Base-by-base conservation (phyloP, 2,888 invertebrate species). In the Scaptomyza caliginosa region DNA sequence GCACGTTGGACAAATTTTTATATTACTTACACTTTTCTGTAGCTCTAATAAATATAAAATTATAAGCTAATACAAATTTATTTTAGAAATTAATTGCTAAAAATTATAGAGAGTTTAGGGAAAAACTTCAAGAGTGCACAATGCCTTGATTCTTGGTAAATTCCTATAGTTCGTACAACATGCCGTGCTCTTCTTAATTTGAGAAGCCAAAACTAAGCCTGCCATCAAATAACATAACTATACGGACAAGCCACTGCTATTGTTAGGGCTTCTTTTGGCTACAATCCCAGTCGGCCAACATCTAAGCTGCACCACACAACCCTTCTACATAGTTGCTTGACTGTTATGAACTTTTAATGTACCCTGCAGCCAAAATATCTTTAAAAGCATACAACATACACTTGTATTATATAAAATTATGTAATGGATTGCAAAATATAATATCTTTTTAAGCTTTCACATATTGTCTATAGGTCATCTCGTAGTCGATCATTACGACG, bases 131-230 rank as follows among this genome's bases (percentile, higher is more conserved):
- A 3, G 38, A 28, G 13, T 56, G 24, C 45, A 58, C 11, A 54
- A 49, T 8, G 43, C 36, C 36, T 56, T 51, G 38, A 74, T 84
- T 88, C 88, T 86, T 68, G 69, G 80, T 88, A 84, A 73, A 67
- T 66, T 60, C 72, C 76, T 76, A 69, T 70, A 70, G 73, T 82
- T 77, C 70, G 72, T 70, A 64, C 66, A 82, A 82, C 73, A 79
- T 86, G 70, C 66, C 67, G n/a, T 72, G 66, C 63, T 64, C n/a
- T 13, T 30, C 32, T 13, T 13, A 13, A 32, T 45, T 17, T 28
- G 64, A 58, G 64, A 67, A 64, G 71, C 56, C 58, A 45, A 64
- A 67, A 62, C 52, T 57, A 50, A 67, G 42, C 40, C 56, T 39
- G 49, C 42, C 55, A 39, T 56, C 39, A 40, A 42, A 23, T 50